Conservation (phyloP, 2,888 invertebrate genomes). For the Drosophila heteroneura region DNA sequence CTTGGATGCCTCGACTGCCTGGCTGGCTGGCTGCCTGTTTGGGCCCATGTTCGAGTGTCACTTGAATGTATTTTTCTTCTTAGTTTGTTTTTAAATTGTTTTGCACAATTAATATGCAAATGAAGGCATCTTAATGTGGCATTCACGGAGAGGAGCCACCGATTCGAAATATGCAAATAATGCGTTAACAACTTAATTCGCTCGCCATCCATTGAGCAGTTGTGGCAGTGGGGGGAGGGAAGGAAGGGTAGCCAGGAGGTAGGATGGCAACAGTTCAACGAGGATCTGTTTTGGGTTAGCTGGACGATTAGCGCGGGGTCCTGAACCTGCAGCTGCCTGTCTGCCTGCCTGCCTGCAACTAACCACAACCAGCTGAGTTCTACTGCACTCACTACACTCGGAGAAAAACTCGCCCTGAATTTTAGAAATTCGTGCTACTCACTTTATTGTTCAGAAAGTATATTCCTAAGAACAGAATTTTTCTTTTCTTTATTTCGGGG, state of each 20-base stretch:
- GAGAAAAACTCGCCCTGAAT: background rate
- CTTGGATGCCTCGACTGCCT: background rate
- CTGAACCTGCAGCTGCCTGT: constrained; percentile 41
- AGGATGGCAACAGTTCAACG: background rate
- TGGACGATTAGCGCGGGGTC: constrained; percentile 57
- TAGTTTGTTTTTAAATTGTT: constrained; percentile 57
- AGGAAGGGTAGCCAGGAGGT: background rate
- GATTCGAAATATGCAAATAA: constrained; percentile 82
- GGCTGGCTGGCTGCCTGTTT: background rate
- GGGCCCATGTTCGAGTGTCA: constrained; percentile 57
- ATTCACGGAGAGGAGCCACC: constrained; percentile 37
- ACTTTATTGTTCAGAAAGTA: background rate
- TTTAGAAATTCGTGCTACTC: background rate
- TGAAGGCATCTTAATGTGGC: constrained; percentile 79
- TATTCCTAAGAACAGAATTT: background rate
- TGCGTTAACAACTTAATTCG: constrained; percentile 85
- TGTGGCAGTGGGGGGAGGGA: background rate
- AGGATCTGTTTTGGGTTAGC: constrained; percentile 22
- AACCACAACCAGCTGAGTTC: constrained; percentile 29
- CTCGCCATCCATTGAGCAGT: constrained; percentile 50
- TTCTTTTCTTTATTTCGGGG: accelerated
- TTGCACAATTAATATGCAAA: constrained; percentile 84
- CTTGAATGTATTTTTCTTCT: constrained; percentile 41
- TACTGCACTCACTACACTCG: background rate
- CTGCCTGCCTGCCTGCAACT: background rate